These are phyloP conservation scores for Lycocorax pyrrhopterus DNA, from an alignment of 2,113 vertebrate genomes.

Conservation along the genomic window DNA sequence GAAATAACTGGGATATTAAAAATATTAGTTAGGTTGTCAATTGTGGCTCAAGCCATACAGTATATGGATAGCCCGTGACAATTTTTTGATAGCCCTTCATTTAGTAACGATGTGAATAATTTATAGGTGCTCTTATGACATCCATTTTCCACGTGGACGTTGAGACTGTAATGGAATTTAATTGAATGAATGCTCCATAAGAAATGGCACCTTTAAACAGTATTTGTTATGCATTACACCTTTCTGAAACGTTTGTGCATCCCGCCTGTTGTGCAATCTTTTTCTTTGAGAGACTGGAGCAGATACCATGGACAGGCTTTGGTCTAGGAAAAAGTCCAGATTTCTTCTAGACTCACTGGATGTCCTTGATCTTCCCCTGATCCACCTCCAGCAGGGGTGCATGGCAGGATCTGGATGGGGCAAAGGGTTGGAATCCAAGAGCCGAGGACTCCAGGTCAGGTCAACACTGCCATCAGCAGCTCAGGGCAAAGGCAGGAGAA, in stretches of 20 bases:
- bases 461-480: background rate
- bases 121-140: slow-evolving; percentile 40
- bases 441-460: fast-evolving
- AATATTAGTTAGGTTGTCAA: slow-evolving; percentile 66
- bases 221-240: background rate
- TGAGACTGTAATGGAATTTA: slow-evolving; percentile 39
- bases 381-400: background rate
- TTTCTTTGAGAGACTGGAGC: background rate
- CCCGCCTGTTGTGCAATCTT: background rate
- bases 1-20: slow-evolving; percentile 65
- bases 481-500: background rate
- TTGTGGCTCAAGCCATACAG: slow-evolving; percentile 48
- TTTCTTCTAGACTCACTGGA: background rate
- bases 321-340: background rate
- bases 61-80: slow-evolving; percentile 58
- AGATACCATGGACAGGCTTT: background rate
- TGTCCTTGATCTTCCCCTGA: background rate
- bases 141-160: slow-evolving; percentile 46
- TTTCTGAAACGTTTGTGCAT: background rate
- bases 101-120: slow-evolving; percentile 65
- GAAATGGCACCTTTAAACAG: background rate
- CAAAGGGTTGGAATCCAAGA: background rate
- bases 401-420: background rate
- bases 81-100: slow-evolving; percentile 64
- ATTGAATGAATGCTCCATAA: slow-evolving; percentile 16